Evolutionary conservation across 23 tunicate genomes (phyloP).

Genomic region (Aplidium turbinatum): DNA sequence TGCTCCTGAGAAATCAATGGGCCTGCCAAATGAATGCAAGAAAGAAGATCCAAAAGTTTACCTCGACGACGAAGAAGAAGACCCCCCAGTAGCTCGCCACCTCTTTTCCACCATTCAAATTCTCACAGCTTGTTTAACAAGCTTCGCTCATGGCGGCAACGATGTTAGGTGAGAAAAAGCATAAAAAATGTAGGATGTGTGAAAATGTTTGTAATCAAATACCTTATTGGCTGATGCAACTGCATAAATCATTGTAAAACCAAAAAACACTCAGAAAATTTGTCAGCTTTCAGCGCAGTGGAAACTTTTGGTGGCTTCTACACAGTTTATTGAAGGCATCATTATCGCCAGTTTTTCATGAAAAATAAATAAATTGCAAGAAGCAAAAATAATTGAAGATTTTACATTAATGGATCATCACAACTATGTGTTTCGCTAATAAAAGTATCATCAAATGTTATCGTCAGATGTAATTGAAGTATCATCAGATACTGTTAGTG

Average conservation of each 20-base stretch:
- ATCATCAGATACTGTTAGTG: no score
- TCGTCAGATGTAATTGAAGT: no score
- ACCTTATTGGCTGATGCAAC: background rate
- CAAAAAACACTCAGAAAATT: background rate
- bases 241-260: background rate
- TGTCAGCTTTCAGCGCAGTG: background rate
- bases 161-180: slow-evolving; percentile 66
- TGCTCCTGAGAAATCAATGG: no score
- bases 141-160: slow-evolving; percentile 93
- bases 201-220: background rate
- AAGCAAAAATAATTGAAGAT: no score
- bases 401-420: no score
- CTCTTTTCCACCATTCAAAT: slow-evolving; percentile 71
- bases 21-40: background rate
- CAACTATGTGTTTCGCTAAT: no score
- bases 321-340: no score
- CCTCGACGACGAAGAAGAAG: slow-evolving; percentile 26
- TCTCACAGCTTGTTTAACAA: slow-evolving; percentile 80
- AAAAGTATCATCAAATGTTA: no score
- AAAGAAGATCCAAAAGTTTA: background rate
- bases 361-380: no score
- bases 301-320: no score
- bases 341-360: no score
- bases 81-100: slow-evolving; percentile 21
- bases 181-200: background rate